Evolutionary conservation across 2,888 invertebrate genomes (phyloP).

Genomic region (Agrotis segetum): DNA sequence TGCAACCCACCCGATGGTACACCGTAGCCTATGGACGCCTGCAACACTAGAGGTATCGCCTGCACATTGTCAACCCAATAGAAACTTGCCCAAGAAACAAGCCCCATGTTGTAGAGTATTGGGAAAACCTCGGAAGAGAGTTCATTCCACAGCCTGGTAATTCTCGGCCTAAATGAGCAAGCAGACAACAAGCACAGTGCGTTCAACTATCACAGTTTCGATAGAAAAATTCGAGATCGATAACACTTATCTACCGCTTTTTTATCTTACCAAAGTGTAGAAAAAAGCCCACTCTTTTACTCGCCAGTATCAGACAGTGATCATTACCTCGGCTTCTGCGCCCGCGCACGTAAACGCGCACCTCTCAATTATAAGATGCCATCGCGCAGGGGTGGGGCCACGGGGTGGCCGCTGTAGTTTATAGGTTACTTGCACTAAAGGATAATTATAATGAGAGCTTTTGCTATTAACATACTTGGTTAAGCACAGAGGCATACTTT

Average conservation of each 20-base stretch:
- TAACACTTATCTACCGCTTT: background rate
- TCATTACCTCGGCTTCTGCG: conserved; percentile 28
- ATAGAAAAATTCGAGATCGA: background rate
- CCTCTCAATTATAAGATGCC: conserved; percentile 58
- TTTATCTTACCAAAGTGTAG: background rate
- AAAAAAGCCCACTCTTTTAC: conserved; percentile 1
- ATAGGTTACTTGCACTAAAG: background rate
- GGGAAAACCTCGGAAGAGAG: too few species aligned
- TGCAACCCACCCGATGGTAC: too few species aligned
- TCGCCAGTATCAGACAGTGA: conserved; percentile 25
- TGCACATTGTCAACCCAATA: too few species aligned
- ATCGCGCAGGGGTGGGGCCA: conserved; percentile 36
- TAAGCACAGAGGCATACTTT: background rate
- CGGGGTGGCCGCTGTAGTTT: background rate
- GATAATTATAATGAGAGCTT: background rate
- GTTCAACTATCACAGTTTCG: too few species aligned
- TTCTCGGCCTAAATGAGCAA: too few species aligned
- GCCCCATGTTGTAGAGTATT: too few species aligned
- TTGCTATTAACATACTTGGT: background rate
- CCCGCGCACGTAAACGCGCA: conserved; percentile 38
- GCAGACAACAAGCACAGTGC: too few species aligned
- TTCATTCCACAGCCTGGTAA: too few species aligned
- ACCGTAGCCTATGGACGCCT: too few species aligned
- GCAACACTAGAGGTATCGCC: too few species aligned
- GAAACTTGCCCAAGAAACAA: too few species aligned